Conservation (phyloP, 2,797 vertebrate species). For the Protosalanx chinensis region DNA sequence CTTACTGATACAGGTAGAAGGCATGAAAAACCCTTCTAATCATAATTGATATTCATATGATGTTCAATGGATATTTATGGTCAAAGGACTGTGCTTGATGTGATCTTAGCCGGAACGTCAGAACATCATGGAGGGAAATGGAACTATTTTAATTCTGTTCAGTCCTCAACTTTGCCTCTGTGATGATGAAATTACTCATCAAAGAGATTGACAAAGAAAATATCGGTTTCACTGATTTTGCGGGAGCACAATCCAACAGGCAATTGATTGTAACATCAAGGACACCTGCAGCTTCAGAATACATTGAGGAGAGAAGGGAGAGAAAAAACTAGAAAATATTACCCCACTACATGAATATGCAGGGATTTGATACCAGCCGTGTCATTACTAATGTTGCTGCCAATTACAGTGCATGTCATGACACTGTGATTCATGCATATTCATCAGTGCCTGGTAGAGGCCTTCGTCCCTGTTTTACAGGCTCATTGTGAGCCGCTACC, state of each 20-base stretch:
- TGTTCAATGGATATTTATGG: background rate
- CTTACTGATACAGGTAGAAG: background rate
- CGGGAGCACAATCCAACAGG: constrained; percentile 67
- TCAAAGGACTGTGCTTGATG: background rate
- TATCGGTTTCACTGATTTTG: constrained; percentile 73
- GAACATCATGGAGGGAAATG: background rate
- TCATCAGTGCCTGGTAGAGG: constrained; percentile 78
- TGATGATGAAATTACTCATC: constrained; percentile 66
- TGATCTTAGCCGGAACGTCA: background rate
- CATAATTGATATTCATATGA: too few relatives aligned
- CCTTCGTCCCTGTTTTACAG: constrained; percentile 78
- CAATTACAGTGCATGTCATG: constrained; percentile 86
- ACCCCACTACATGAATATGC: constrained; percentile 81
- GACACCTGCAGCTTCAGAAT: constrained; percentile 81
- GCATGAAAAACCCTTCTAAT: background rate
- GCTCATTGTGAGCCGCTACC: constrained; percentile 80
- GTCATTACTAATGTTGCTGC: constrained; percentile 85
- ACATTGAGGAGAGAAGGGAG: constrained; percentile 60
- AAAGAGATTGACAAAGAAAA: constrained; percentile 68
- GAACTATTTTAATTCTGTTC: constrained; percentile 40
- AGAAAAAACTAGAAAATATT: constrained; percentile 67
- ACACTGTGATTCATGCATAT: constrained; percentile 84
- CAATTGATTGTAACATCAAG: constrained; percentile 76
- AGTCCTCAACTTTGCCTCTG: constrained; percentile 55
- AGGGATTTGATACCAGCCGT: constrained; percentile 77